These are phyloP conservation scores for Phylloscopus trochilus DNA, from an alignment of 2,113 vertebrate species.

Conservation along the genomic window DNA sequence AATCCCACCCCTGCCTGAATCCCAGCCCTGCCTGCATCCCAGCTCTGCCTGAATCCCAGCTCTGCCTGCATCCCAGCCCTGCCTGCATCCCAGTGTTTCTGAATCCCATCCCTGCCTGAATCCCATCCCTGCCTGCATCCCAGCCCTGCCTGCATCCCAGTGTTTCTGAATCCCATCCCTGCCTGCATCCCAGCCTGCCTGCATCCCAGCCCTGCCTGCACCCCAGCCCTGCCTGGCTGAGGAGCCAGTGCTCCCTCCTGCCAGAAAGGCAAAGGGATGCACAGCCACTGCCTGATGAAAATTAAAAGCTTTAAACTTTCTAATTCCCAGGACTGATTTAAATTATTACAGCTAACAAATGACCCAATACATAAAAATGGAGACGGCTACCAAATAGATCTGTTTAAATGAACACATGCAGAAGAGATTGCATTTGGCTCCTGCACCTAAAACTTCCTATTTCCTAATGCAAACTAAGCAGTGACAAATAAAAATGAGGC, in stretches of 20 bases:
- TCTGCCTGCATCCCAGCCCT: background rate
- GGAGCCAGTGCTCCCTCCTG: background rate
- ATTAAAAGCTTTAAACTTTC: background rate
- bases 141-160: no score
- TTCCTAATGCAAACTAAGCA: slow-evolving; percentile 41
- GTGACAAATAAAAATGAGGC: slow-evolving; percentile 33
- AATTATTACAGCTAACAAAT: slow-evolving; percentile 21
- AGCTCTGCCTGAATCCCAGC: background rate
- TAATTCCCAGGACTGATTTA: background rate
- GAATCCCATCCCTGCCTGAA: background rate
- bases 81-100: background rate
- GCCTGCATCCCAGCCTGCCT: background rate
- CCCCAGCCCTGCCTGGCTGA: background rate
- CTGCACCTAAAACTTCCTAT: slow-evolving; percentile 19
- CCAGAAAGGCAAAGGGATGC: background rate
- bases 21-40: background rate
- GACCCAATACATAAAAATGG: background rate
- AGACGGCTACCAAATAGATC: background rate
- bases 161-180: background rate
- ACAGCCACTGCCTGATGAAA: background rate
- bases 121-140: background rate
- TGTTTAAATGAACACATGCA: background rate
- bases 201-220: background rate
- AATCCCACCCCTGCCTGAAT: rapidly evolving
- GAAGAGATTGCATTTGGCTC: slow-evolving; percentile 6